Evolutionary conservation across 2,888 invertebrate genomes (phyloP), one percentile per base, ranked within the genome.

Genomic region (Philaethria dido): DNA sequence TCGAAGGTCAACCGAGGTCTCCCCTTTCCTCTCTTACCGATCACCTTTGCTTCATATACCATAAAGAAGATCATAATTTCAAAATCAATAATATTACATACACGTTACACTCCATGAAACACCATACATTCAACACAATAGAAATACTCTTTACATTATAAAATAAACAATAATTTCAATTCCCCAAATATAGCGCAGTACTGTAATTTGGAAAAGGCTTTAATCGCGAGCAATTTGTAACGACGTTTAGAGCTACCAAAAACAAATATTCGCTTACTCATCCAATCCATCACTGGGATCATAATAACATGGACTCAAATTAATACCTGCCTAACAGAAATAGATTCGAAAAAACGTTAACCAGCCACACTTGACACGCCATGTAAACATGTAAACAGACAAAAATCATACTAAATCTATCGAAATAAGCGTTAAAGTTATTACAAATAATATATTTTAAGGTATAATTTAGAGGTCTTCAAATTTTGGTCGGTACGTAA

Each of bases 281-380:
- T 80, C 86, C 89, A 86, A 91, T 92, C 90, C 91, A 92, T 92
- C 91, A 91, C 81, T 47, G 72, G 81, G 86, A 87, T 89, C 86
- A 87, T 89, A 85, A 89, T 89, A 89, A 88, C 83, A 83, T 84
- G 78, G 81, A 74, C 79, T 80, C 85, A 89, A 92, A 92, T 91
- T 89, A 89, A 87, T 89, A 91, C 91, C 91, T 90, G 90, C 86
- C 88, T 74, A 78, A 79, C 78, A 79, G 79, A 82, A 87, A 82
- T 83, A 83, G 83, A 83, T 82, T 84, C 81, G 81, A 82, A 82
- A 82, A 81, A 84, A 79, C 74, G 52, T 63, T 72, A 16, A 48
- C 88, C 84, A 83, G 3, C 62, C 13, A 72, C 64, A 47, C 18
- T 22, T 68, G 85, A 80, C 45, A 82, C 67, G 64, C 20, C 25